phyloP scores from a whole-genome alignment of 1,140 invertebrate species.

The Tetragonula clypearis region DNA sequence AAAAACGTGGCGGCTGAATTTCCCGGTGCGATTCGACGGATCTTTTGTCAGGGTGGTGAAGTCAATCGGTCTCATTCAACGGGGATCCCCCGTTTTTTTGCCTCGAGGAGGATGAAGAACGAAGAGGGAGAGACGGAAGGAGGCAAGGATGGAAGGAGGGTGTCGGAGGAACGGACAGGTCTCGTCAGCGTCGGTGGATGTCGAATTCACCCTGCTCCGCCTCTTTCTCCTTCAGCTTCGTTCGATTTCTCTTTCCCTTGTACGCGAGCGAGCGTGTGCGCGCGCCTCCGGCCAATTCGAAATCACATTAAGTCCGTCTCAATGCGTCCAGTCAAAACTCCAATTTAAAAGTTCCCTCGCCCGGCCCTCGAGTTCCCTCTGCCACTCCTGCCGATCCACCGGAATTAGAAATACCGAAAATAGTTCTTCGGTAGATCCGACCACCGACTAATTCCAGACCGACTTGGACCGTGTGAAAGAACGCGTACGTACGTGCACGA shows the following conservation, averaged over 20 bases:
- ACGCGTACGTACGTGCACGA: too few relatives aligned
- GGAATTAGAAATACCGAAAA: conserved; percentile 72
- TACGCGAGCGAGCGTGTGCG: background rate
- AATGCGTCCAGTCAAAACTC: conserved; percentile 78
- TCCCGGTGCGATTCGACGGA: conserved; percentile 61
- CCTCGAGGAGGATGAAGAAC: conserved; percentile 38
- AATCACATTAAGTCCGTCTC: conserved; percentile 78
- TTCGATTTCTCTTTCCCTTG: conserved; percentile 54
- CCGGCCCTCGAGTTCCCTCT: conserved; percentile 12
- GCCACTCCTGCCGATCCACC: conserved; percentile 7
- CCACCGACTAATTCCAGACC: conserved; percentile 56
- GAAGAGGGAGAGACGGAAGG: background rate
- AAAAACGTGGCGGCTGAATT: conserved; percentile 61
- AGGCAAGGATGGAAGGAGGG: conserved; percentile 2
- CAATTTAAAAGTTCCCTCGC: conserved; percentile 77
- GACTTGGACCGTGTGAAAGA: background rate
- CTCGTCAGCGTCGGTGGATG: conserved; percentile 54
- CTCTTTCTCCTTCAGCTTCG: conserved; percentile 19
- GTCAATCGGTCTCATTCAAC: conserved; percentile 71
- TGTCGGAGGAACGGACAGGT: conserved; percentile 39
- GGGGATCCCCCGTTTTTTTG: conserved; percentile 64
- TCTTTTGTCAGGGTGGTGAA: conserved; percentile 67
- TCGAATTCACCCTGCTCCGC: conserved; percentile 51
- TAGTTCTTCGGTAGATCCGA: conserved; percentile 60
- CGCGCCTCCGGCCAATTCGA: conserved; percentile 69